Percentiles rank a stretch among this genome's conserved stretches.
Conservation (phyloP, 2,797 vertebrate genomes). For the Lepilemur septentrionalis region DNA sequence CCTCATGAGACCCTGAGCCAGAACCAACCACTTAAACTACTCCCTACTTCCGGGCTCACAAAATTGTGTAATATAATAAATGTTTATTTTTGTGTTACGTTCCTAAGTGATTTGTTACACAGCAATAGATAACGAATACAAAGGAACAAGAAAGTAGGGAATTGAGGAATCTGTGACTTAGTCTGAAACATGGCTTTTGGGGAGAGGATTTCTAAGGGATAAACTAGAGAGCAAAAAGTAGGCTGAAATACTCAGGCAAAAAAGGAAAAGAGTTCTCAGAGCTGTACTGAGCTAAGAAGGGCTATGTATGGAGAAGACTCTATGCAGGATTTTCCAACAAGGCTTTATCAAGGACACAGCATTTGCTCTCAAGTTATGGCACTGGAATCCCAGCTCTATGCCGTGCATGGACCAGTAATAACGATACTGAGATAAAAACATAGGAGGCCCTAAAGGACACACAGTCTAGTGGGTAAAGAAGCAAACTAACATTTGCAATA, state of each 20-base stretch:
- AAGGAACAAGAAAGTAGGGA: background rate
- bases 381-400: background rate
- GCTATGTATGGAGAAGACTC: background rate
- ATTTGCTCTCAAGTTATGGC: background rate
- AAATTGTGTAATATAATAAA: background rate
- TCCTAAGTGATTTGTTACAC: background rate
- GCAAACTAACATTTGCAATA: background rate
- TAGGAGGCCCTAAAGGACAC: background rate
- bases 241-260: background rate
- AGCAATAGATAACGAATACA: background rate
- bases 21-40: background rate
- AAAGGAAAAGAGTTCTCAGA: background rate
- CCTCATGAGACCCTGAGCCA: background rate
- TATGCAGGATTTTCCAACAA: background rate
- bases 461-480: background rate
- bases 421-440: background rate
- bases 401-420: background rate
- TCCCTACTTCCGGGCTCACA: background rate
- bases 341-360: background rate
- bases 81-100: background rate
- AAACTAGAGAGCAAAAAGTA: background rate
- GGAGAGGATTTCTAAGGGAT: background rate
- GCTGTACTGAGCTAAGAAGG: background rate
- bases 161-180: background rate
- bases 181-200: background rate